phyloP scores from a whole-genome alignment of 2,113 vertebrate genomes.

The Pseudorhombus dupliciocellatus region DNA sequence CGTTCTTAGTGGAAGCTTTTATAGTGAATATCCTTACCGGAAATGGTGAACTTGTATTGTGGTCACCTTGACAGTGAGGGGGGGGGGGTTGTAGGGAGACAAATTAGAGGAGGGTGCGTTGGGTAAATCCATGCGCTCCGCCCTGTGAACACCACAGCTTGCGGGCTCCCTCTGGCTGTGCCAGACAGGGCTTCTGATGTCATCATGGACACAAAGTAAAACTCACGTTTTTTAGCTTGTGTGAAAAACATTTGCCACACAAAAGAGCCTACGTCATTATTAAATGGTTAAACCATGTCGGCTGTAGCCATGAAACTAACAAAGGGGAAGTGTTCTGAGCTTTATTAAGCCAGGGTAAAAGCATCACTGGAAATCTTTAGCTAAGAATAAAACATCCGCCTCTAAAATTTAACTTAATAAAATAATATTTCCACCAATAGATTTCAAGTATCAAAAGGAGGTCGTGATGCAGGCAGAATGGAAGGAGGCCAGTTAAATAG shows the following conservation, averaged over 20 bases:
- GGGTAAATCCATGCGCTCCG: conserved; percentile 53
- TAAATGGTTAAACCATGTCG: not conserved
- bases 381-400: not conserved
- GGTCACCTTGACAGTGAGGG: conserved; percentile 22
- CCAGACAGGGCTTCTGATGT: not conserved
- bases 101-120: conserved; percentile 36
- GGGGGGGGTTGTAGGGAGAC: not conserved
- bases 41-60: not conserved
- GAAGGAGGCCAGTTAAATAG: not conserved
- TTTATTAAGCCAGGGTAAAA: not conserved
- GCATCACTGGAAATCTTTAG: not conserved
- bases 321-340: not conserved
- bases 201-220: not conserved
- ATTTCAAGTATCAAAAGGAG: not conserved
- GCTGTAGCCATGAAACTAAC: not conserved
- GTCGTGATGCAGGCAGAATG: not conserved
- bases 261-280: not conserved
- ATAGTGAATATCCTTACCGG: not conserved
- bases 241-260: not conserved
- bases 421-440: not conserved
- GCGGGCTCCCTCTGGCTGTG: conserved; percentile 75
- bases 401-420: not conserved
- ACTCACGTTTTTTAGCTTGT: too few relatives aligned
- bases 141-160: conserved; percentile 49
- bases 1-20: not conserved